Percentiles rank a stretch among this genome's conserved stretches.
Conservation (phyloP, 2,888 invertebrate genomes). For the Sylvicola cinctus region DNA sequence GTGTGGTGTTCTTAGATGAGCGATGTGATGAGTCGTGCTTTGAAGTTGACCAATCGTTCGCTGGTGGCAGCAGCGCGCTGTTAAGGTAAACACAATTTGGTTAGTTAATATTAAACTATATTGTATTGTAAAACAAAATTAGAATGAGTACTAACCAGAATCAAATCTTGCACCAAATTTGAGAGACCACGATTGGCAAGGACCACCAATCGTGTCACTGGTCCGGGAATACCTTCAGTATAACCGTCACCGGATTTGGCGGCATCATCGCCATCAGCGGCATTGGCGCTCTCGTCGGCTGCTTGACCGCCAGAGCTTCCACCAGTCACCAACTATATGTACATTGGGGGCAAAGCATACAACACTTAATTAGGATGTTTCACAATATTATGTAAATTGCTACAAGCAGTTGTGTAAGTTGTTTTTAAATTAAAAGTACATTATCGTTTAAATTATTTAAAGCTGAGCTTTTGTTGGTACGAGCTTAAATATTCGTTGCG, state of each 20-base stretch:
- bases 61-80: conserved; percentile 72
- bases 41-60: conserved; percentile 83
- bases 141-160: conserved; percentile 39
- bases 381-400: no score
- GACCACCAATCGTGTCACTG: conserved; percentile 67
- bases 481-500: no score
- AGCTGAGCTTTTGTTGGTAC: neutral
- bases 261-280: conserved; percentile 30
- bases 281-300: conserved; percentile 33
- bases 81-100: conserved; percentile 12
- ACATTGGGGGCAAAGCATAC: no score
- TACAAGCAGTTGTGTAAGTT: neutral
- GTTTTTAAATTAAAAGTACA: neutral
- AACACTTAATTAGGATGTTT: neutral
- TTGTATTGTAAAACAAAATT: neutral
- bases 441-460: conserved; percentile 1
- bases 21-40: conserved; percentile 75
- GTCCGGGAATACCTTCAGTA: conserved; percentile 70
- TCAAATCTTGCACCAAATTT: conserved; percentile 71
- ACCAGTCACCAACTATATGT: conserved; percentile 46
- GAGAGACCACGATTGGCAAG: conserved; percentile 73
- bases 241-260: conserved; percentile 41
- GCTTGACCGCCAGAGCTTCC: conserved; percentile 49
- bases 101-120: conserved; percentile 4
- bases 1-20: conserved; percentile 43